Conservation (phyloP, 2,888 invertebrate genomes). For the Coremacera marginata region DNA sequence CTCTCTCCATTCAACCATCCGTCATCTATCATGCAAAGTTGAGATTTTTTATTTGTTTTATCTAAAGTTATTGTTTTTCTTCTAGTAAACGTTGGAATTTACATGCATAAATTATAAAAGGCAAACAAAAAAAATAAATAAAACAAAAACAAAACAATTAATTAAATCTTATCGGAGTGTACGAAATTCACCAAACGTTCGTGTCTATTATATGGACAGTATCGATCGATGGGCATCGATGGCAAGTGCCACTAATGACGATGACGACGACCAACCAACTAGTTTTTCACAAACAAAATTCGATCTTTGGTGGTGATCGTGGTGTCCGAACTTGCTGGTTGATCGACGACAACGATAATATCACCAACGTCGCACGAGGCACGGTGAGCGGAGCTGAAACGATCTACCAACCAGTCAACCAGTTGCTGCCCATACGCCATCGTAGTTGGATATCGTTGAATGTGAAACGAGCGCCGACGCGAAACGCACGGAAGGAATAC, state of each 20-base stretch:
- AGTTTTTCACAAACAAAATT: neutral
- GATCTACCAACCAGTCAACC: conserved; percentile 24
- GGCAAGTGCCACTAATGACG: neutral
- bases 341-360: conserved; percentile 48
- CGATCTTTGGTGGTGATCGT: conserved; percentile 1
- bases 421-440: conserved; percentile 60
- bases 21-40: neutral
- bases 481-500: conserved; percentile 5
- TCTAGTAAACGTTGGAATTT: neutral
- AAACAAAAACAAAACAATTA: neutral
- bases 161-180: neutral
- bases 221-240: conserved; percentile 1
- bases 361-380: conserved; percentile 46
- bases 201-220: neutral
- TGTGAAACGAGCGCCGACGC: conserved; percentile 13
- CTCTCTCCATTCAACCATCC: neutral
- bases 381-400: conserved; percentile 48
- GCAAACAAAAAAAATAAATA: neutral
- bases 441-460: conserved; percentile 56
- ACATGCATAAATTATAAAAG: neutral
- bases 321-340: conserved; percentile 32
- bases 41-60: conserved; percentile 5
- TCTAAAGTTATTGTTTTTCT: neutral
- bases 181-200: neutral
- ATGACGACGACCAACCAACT: neutral